Evolutionary conservation across 2,113 vertebrate genomes (phyloP).

Genomic region (Limnothrissa miodon): DNA sequence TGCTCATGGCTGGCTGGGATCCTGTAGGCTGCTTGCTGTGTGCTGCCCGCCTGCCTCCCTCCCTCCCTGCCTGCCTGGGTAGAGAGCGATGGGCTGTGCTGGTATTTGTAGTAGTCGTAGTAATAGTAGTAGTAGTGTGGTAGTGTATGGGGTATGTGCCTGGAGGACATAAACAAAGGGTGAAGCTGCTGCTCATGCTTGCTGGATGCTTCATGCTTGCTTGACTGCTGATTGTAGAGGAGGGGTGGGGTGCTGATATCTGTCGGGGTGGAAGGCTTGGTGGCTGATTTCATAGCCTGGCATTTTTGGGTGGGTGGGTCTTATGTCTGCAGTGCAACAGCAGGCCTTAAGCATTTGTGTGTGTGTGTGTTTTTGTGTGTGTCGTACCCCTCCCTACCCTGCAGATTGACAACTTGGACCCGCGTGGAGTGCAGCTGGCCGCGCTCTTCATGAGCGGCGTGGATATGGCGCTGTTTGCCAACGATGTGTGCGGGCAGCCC

Average conservation of each 20-base stretch:
- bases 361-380: background rate
- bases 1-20: slow-evolving; percentile 33
- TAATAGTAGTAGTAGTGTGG: background rate
- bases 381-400: background rate
- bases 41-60: slow-evolving; percentile 48
- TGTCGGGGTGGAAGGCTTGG: background rate
- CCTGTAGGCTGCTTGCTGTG: slow-evolving; percentile 42
- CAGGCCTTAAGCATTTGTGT: slow-evolving; percentile 18
- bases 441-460: slow-evolving; percentile 95
- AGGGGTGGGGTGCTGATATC: background rate
- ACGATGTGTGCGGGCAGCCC: slow-evolving; percentile 89
- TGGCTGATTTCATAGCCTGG: background rate
- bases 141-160: slow-evolving; percentile 37
- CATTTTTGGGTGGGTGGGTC: background rate
- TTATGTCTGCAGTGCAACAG: background rate
- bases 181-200: slow-evolving; percentile 28
- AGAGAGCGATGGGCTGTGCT: background rate
- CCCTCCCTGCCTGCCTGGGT: slow-evolving; percentile 48
- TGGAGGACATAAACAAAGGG: background rate
- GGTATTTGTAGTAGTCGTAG: background rate
- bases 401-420: slow-evolving; percentile 93
- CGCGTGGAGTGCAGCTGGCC: slow-evolving; percentile 89
- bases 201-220: slow-evolving; percentile 38
- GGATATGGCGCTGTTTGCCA: slow-evolving; percentile 94
- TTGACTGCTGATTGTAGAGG: slow-evolving; percentile 27